Percentiles rank a stretch among this genome's conserved stretches.
These are phyloP conservation scores for Gobio gobio DNA, from an alignment of 2,113 vertebrate species.

Conservation along the genomic window DNA sequence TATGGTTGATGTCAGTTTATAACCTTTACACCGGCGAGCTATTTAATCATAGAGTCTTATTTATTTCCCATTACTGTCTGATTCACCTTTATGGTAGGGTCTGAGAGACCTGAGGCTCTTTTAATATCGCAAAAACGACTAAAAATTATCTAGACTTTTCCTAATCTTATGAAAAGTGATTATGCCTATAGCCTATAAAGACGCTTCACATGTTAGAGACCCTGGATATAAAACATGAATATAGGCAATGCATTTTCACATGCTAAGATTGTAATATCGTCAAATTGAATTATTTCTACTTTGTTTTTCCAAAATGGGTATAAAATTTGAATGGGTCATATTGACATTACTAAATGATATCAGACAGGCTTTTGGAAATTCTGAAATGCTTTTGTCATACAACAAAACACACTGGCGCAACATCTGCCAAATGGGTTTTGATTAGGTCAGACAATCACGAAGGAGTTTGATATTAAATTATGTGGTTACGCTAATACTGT, in stretches of 20 bases:
- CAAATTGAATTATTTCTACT: not conserved
- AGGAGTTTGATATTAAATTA: not conserved
- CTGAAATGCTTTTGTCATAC: not conserved
- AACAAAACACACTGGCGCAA: too few relatives aligned
- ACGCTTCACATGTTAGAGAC: not conserved
- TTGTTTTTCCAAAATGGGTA: not conserved
- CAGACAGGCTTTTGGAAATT: not conserved
- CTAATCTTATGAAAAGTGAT: conserved; percentile 8
- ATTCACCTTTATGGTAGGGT: conserved; percentile 67
- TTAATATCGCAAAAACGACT: conserved; percentile 4
- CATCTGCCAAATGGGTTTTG: too few relatives aligned
- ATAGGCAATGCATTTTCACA: not conserved
- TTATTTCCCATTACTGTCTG: conserved; percentile 71
- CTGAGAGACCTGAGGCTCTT: conserved; percentile 67
- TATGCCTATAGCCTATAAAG: not conserved
- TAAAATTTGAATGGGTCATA: not conserved
- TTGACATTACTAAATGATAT: not conserved
- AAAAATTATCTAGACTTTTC: not conserved
- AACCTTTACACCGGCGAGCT: conserved; percentile 74
- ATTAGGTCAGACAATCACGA: not conserved
- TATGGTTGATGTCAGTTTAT: conserved; percentile 77
- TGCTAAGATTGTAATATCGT: not conserved
- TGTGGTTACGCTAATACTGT: not conserved
- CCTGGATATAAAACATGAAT: conserved; percentile 1
- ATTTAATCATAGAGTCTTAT: conserved; percentile 79